These are phyloP conservation scores for Hormiphora californensis DNA, from an alignment of 37 sponge, comb jelly and placozoan genomes.

Conservation along the genomic window DNA sequence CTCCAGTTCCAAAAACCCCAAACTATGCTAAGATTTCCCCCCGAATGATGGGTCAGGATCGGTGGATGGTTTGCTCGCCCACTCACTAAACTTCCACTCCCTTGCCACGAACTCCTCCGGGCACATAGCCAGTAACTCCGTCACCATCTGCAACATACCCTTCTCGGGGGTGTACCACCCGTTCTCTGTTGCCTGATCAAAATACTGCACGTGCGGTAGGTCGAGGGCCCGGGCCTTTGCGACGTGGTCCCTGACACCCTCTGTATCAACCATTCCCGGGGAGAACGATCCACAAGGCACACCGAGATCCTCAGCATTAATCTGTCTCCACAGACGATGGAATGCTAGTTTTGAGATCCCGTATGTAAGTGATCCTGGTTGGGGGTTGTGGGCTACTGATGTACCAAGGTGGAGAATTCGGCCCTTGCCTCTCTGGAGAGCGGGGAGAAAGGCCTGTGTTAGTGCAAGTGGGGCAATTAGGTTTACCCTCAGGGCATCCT, in stretches of 20 bases:
- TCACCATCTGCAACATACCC: no score
- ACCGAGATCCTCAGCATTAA: background rate
- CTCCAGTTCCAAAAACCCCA: no score
- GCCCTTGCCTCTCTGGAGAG: background rate
- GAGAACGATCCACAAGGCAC: background rate
- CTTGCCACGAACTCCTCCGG: no score
- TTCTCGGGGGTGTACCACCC: no score
- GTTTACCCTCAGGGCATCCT: background rate
- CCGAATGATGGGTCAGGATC: no score
- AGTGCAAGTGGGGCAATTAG: background rate
- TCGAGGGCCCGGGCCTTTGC: background rate
- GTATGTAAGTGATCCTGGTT: background rate
- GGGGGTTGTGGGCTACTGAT: background rate
- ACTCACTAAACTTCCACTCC: no score
- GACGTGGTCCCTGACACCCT: background rate
- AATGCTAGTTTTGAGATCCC: background rate
- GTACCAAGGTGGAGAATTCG: conserved; percentile 1
- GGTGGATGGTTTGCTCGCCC: no score
- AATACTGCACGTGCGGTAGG: background rate
- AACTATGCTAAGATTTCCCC: no score
- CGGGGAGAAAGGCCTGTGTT: conserved; percentile 3
- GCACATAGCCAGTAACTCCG: no score
- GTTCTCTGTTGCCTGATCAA: no score
- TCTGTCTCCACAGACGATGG: background rate
- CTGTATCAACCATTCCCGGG: background rate